Base-by-base conservation (phyloP, 2,113 vertebrate species). In the Bubo blakistoni region DNA sequence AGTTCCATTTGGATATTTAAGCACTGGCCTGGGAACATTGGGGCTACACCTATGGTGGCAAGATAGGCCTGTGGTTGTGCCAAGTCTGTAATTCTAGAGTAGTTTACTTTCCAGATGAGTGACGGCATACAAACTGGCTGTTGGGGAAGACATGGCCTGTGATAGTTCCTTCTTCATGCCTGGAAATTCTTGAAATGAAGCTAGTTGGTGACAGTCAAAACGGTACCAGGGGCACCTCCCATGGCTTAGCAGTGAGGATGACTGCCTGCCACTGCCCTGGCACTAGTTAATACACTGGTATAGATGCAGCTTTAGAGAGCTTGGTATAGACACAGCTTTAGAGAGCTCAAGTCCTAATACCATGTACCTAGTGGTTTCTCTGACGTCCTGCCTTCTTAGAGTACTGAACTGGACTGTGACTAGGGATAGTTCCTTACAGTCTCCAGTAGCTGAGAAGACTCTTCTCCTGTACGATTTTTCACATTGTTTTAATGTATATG, bases 171-270 rank as follows among this genome's bases (percentile, higher is more conserved):
- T 47, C 24, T 66, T 71, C 26, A 3, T 73, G 22, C 11, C 14
- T 51, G 2, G 16, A 58, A 59, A 34, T 11, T 76, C 12, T 26
- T 83, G 62, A 76, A 67, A 80, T 9, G 14, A 11, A 51, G 2
- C 19, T 80, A 20, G 3, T 14, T 76, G 25, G 6, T 25, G 21
- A 54, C 2, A 6, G 22, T 51, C 5, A 59, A 82, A 86, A 62
- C 16, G n/a, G 19, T 9, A 5, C 32, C 27, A 63, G 27, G 8
- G 4, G 47, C 7, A 1, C 1, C 7, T 34, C 14, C 38, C 66
- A 20, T 13, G 34, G 32, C 10, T 80, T 21, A 12, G 5, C 47
- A 55, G 10, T 52, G 59, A 29, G 13, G 46, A n/a, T 42, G 29
- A 20, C 27, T 55, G 16, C 16, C 66, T 72, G 38, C 12, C 38